These are phyloP conservation scores for Pseudomyrmex sp. DNA, from an alignment of 1,140 invertebrate genomes.

Conservation along the genomic window DNA sequence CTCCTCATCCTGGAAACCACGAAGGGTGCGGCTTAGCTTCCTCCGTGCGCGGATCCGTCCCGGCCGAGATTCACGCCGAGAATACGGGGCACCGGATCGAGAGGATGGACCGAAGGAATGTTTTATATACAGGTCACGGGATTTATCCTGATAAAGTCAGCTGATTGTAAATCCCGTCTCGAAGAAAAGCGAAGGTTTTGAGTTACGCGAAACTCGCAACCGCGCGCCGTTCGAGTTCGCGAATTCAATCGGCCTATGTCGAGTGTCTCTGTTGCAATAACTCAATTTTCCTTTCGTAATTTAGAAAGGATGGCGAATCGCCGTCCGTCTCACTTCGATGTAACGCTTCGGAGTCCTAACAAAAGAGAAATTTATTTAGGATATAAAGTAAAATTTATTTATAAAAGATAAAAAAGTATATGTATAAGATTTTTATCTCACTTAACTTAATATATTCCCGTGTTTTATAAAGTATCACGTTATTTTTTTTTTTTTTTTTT, in stretches of 20 bases:
- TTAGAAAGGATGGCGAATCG: background rate
- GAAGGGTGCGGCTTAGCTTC: background rate
- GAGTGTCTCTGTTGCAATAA: background rate
- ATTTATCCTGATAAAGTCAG: slow-evolving; percentile 19
- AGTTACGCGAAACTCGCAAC: background rate
- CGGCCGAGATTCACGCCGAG: slow-evolving; percentile 28
- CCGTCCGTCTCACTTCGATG: background rate
- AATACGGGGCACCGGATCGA: slow-evolving; percentile 19
- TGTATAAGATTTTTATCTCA: background rate
- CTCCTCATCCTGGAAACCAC: background rate
- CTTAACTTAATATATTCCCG: background rate
- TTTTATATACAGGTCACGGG: slow-evolving; percentile 10
- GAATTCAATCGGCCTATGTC: slow-evolving; percentile 2
- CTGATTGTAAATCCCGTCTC: background rate
- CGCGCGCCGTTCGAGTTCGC: background rate
- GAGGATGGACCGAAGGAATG: background rate
- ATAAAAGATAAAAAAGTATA: background rate
- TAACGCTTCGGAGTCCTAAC: background rate
- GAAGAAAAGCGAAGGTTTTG: background rate
- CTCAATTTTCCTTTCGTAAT: slow-evolving; percentile 1
- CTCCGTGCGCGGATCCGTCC: background rate
- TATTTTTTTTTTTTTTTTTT: background rate
- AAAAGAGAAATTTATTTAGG: background rate
- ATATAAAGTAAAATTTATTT: background rate
- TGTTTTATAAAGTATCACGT: background rate